Evolutionary conservation across 2,888 invertebrate genomes (phyloP).

Genomic region (Chirona hameri): DNA sequence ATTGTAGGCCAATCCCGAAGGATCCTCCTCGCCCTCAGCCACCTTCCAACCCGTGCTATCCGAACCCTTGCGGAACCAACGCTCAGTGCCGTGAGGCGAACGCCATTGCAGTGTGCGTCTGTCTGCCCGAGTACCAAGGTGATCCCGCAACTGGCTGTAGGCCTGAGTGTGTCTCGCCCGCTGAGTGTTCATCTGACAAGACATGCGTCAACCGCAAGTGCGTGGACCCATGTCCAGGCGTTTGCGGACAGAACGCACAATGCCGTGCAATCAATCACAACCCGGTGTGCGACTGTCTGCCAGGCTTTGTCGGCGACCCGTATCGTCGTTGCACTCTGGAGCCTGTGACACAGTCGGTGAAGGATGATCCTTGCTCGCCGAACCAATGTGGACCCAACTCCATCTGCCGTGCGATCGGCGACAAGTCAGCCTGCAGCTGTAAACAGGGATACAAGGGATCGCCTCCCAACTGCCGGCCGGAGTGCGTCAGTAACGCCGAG

Average conservation of each 20-base stretch:
- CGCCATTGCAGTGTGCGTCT: constrained; percentile 77
- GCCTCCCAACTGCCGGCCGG: constrained; percentile 57
- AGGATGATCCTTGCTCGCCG: constrained; percentile 28
- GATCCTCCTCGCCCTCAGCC: neutral
- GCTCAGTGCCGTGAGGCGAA: constrained; percentile 70
- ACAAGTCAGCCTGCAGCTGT: constrained; percentile 30
- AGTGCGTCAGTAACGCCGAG: constrained; percentile 71
- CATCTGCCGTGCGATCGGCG: constrained; percentile 66
- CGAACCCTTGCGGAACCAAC: constrained; percentile 60
- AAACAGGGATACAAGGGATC: constrained; percentile 55
- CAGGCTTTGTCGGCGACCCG: constrained; percentile 70
- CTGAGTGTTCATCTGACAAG: constrained; percentile 74
- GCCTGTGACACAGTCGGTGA: neutral
- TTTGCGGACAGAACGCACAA: constrained; percentile 56
- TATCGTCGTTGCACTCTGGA: constrained; percentile 56
- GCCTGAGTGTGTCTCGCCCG: constrained; percentile 81
- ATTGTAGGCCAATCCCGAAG: constrained; percentile 45
- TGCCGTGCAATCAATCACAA: constrained; percentile 75
- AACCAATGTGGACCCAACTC: constrained; percentile 65
- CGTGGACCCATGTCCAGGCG: constrained; percentile 68
- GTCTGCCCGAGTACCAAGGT: constrained; percentile 69
- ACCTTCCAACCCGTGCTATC: constrained; percentile 45
- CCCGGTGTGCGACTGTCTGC: constrained; percentile 71
- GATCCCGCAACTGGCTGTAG: constrained; percentile 69
- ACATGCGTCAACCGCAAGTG: constrained; percentile 77